Percentiles rank a stretch among this genome's conserved stretches.
Conservation (phyloP, 2,113 vertebrate genomes). For the Gallinago paraguaiae region DNA sequence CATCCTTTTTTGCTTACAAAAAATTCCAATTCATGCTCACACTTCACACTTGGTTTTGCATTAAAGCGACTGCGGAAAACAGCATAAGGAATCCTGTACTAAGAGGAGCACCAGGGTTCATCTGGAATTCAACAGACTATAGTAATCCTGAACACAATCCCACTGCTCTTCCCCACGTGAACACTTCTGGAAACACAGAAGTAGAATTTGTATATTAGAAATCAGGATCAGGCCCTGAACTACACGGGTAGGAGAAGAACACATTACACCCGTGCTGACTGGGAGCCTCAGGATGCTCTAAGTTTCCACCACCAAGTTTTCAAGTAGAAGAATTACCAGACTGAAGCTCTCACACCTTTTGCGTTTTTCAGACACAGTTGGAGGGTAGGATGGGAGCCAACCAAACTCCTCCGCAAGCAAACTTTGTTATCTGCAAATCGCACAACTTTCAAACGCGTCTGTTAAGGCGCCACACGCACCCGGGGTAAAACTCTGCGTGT, state of each 20-base stretch:
- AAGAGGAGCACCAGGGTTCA: neutral
- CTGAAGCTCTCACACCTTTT: neutral
- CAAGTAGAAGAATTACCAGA: neutral
- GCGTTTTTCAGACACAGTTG: neutral
- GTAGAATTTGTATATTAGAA: neutral
- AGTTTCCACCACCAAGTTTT: neutral
- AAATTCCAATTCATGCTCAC: neutral
- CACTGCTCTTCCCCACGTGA: neutral
- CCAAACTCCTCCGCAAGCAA: neutral
- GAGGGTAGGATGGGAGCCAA: neutral
- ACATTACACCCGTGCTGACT: accelerated
- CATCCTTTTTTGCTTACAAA: neutral
- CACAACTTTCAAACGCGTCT: neutral
- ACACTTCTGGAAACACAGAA: neutral
- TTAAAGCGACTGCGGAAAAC: neutral
- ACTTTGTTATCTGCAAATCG: accelerated
- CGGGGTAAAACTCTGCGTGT: accelerated
- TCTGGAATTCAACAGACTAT: neutral
- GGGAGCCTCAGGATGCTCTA: neutral
- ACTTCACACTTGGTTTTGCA: neutral
- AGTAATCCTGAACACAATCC: neutral
- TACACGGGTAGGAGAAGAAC: neutral
- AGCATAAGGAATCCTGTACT: neutral
- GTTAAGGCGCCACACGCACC: neutral
- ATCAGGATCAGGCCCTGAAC: neutral